Percentiles rank a stretch among this genome's conserved stretches.
These are phyloP conservation scores for Neolamprologus devosi DNA, from an alignment of 2,113 vertebrate species.

Conservation along the genomic window DNA sequence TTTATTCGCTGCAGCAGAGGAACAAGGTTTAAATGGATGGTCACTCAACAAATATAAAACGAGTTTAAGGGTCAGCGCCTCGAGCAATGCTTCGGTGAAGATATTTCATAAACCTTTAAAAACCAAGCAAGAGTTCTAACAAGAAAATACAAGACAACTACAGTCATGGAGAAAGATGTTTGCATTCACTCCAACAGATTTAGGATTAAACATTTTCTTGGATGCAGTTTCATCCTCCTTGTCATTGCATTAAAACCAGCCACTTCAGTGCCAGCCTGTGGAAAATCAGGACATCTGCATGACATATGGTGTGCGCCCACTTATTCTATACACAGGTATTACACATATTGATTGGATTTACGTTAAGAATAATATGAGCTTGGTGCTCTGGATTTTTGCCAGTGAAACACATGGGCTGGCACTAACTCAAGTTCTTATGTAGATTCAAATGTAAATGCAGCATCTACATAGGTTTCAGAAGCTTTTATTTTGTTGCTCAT, in stretches of 20 bases:
- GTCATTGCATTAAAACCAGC: constrained; percentile 34
- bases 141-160: neutral
- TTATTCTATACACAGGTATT: constrained; percentile 36
- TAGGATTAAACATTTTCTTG: neutral
- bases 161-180: neutral
- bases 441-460: neutral
- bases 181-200: neutral
- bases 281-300: constrained; percentile 29
- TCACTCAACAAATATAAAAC: neutral
- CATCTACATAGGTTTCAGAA: neutral
- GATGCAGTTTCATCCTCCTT: constrained; percentile 14
- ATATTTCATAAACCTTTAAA: neutral
- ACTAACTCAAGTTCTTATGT: neutral
- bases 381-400: neutral
- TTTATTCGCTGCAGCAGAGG: neutral
- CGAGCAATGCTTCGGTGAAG: neutral
- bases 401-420: neutral
- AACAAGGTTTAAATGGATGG: neutral
- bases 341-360: constrained; percentile 42
- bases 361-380: constrained; percentile 16
- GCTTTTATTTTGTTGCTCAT: neutral
- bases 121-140: neutral
- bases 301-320: constrained; percentile 45
- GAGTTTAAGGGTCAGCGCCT: neutral
- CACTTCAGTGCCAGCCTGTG: constrained; percentile 43